Base-by-base conservation (phyloP, 2,113 vertebrate genomes). In the Oxyura jamaicensis region DNA sequence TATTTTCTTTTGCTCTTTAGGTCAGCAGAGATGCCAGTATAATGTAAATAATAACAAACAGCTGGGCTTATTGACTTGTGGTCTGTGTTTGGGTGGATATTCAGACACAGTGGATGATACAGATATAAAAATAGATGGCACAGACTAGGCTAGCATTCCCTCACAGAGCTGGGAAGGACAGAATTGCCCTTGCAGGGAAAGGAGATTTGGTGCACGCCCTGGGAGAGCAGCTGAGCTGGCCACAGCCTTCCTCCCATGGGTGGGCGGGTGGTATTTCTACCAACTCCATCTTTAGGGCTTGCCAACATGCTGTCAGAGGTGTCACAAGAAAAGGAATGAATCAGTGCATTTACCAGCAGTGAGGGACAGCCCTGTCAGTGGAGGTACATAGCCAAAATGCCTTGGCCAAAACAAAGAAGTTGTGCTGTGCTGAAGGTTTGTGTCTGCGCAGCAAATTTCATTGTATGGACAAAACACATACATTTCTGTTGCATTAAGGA, bases 1-100 rank as follows among this genome's bases (percentile, higher is more conserved):
- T 98, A 96, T 98, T 98, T 98, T 98, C 95, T 97, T 97, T 96
- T 95, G 96, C 96, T 98, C 92, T 97, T 96, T 94, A 97, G 98
- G 97, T 98, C 98, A 98, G 82, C 81, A 66, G 85, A 90, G 93
- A 96, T 98, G 96, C 87, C 97, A 97, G 72, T 92, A 88, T 91
- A 97, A 96, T 97, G 95, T 94, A 97, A 98, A 98, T 97, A 97
- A 97, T 91, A 91, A 84, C 83, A 96, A 97, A 89, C 93, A 97
- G 94, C 96, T 98, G 96, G 91, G 56, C 41, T 83, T 92, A 78
- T 74, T 97, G 88, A 97, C 72, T 97, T 71, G 62, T 60, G 44
- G n/a, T 90, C 52, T 90, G 58, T 84, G 65, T 83, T 85, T 91
- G 56, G 46, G 68, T 84, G 65, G 82, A 41, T 91, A 75, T 79